Evolutionary conservation across 2,888 invertebrate genomes (phyloP), one percentile per base, ranked within the genome.

Genomic region (Eupithecia centaureata): DNA sequence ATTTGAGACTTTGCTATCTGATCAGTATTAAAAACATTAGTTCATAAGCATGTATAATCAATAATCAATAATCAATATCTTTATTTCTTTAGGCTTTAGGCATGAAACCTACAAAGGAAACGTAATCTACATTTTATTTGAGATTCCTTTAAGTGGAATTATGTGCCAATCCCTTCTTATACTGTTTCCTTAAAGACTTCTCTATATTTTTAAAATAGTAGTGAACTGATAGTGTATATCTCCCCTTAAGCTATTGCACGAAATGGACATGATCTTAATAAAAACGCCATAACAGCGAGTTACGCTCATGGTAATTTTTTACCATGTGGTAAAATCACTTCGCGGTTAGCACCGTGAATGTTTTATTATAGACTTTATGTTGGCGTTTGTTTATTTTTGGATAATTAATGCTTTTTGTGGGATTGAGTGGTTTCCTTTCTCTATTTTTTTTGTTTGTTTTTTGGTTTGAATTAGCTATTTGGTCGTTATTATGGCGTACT

Each of bases 321-420:
- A 67, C 54, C 56, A 61, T 59, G 52, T 62, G 65, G 57, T 61
- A 65, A 47, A 8, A 5, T 30, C 25, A 54, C n/a, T 58, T 15
- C 28, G 63, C 42, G 59, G 59, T 66, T 28, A 66, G 56, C 42
- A 67, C 54, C 59, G 63, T 64, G 42, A 58, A 68, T 42, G 56
- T 61, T 15, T 52, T 38, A 61, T 58, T 68, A 61, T 61, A 65
- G 25, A 35, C 57, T 38, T 68, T 64, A 25, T 35, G 27, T 61
- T 25, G 25, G 5, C n/a, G 32, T 66, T 51, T 38, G 52, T 67
- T 58, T 62, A 52, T 59, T 63, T 67, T n/a, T 63, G 28, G 35
- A 42, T 56, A 56, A 63, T 57, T 22, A 32, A 18, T 0, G n/a
- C 27, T 30, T 56, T 56, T 56, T 30, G 18, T n/a, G 1, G 25